Base-by-base conservation (phyloP, 2,113 vertebrate species). In the Melospiza melodia region DNA sequence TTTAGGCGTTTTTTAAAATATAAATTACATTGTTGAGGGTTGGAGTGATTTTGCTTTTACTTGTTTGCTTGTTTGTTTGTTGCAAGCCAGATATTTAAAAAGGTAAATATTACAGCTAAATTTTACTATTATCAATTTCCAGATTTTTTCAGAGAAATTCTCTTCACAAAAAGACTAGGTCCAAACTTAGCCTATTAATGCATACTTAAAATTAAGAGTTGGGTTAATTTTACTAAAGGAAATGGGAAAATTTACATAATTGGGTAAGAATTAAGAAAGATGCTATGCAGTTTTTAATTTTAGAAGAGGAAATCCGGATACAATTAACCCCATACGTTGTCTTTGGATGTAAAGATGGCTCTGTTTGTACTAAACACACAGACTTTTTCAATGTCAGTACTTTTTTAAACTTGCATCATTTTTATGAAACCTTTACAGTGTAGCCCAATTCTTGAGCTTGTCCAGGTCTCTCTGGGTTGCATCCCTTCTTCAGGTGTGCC, bases 271-370 rank as follows among this genome's bases (percentile, higher is more conserved):
- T 39, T 5, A 76, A 79, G 75, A 68, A 76, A 79, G 75, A 65
- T 59, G 4, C 1, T 5, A 13, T 27, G 3, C 10, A 59, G 35
- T 43, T 88, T 82, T 39, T 35, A 76, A 37, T 30, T 25, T 2
- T 23, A 80, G 65, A 61, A 55, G 18, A 79, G 49, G 23, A 86
- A 58, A 55, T n/a, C 4, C 12, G 20, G 4, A 10, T 21, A 57
- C 3, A 61, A 15, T 48, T 58, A 43, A 49, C 8, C 10, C 2
- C 3, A 2, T 19, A n/a, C 0, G 1, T 30, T 67, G 3, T 15
- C 27, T 77, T 48, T 52, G 14, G 4, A 2, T 49, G 5, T 61
- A 65, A 80, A 69, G 5, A 39, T 8, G 27, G 5, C 8, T 91
- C 52, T 31, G 31, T 37, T 52, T 74, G 21, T 27, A 5, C 19